Conservation (phyloP, 2,113 vertebrate species). For the Neolamprologus caudopunctatus region DNA sequence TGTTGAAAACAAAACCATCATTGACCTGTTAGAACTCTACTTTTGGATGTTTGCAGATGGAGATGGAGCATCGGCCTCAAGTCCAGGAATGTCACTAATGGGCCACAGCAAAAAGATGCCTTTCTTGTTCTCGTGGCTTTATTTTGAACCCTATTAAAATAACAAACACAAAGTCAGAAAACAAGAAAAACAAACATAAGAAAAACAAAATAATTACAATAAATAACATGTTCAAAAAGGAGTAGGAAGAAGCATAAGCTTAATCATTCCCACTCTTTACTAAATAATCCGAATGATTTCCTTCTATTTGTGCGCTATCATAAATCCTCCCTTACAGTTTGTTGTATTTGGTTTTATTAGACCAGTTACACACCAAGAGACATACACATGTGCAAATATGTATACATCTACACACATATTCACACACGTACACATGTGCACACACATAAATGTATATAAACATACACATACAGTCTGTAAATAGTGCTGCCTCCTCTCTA, state of each 20-base stretch:
- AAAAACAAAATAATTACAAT: background rate
- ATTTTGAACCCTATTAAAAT: background rate
- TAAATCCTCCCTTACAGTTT: background rate
- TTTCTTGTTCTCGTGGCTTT: background rate
- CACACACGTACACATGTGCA: background rate
- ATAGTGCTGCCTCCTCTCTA: background rate
- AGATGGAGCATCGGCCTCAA: background rate
- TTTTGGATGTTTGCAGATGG: background rate
- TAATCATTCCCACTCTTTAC: background rate
- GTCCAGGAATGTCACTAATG: background rate
- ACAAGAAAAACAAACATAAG: background rate
- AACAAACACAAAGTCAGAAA: background rate
- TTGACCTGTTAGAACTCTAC: background rate
- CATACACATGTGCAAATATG: background rate
- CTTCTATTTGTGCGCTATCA: background rate
- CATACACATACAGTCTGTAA: background rate
- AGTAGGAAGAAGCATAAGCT: background rate
- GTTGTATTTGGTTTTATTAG: background rate
- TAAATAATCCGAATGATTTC: background rate
- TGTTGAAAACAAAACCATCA: background rate
- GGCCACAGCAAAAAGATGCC: background rate
- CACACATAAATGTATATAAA: background rate
- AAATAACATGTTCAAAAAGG: background rate
- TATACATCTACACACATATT: background rate
- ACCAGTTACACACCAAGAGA: background rate